Percentiles rank a stretch among this genome's conserved stretches.
Conservation (phyloP, 2,888 invertebrate species). For the Parthenolecanium corni region DNA sequence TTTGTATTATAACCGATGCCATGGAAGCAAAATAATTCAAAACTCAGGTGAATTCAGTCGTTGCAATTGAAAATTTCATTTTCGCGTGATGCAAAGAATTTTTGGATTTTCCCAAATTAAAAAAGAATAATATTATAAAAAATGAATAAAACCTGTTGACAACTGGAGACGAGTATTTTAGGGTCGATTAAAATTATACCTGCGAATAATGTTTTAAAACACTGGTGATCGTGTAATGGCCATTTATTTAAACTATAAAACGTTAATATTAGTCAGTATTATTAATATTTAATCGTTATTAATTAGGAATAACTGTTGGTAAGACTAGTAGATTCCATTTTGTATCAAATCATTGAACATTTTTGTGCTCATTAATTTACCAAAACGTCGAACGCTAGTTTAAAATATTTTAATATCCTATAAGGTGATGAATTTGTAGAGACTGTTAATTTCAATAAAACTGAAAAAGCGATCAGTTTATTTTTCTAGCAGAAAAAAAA, state of each 20-base stretch:
- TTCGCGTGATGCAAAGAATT: background rate
- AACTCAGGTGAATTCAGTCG: no score
- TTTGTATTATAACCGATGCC: no score
- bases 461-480: no score
- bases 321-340: conserved; percentile 7
- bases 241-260: conserved; percentile 14
- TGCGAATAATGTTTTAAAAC: background rate
- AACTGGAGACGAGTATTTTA: background rate
- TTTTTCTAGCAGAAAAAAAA: no score
- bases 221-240: conserved; percentile 18
- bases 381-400: no score
- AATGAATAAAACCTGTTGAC: background rate
- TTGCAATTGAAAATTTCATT: no score
- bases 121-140: no score
- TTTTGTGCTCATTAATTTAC: no score
- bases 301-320: background rate
- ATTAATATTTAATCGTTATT: conserved; percentile 17
- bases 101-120: background rate
- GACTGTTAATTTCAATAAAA: no score
- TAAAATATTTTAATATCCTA: no score
- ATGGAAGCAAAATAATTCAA: background rate
- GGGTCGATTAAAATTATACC: background rate
- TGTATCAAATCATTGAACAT: background rate
- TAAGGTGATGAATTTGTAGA: no score
- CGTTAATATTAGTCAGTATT: conserved; percentile 15